These are phyloP conservation scores for Axea sp. DNA, from an alignment of 2,888 invertebrate genomes.

Conservation along the genomic window DNA sequence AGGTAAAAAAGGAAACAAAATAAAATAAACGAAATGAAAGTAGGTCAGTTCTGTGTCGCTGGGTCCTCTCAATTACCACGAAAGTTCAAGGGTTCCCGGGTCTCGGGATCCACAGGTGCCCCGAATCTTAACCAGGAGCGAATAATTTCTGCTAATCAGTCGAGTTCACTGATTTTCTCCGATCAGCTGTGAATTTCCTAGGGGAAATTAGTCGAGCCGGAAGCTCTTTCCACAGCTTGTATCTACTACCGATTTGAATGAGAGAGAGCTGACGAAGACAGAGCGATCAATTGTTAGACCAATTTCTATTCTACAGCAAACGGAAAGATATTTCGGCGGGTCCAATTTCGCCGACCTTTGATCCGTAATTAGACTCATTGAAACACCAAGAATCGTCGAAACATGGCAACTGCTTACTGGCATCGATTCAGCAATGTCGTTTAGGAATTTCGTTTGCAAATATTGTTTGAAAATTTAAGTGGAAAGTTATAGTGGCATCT, in stretches of 20 bases:
- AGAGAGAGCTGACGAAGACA: not conserved
- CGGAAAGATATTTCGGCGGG: conserved; percentile 2
- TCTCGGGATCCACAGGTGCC: conserved; percentile 66
- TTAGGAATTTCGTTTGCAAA: no score
- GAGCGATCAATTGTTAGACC: conserved; percentile 37
- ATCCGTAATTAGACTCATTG: conserved; percentile 46
- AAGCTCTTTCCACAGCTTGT: conserved; percentile 69
- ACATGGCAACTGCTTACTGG: conserved; percentile 32
- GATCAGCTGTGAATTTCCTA: conserved; percentile 74
- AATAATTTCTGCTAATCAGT: conserved; percentile 67
- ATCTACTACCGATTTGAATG: conserved; percentile 47
- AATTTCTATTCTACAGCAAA: conserved; percentile 22
- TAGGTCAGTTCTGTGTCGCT: conserved; percentile 22
- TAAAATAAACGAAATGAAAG: conserved; percentile 15
- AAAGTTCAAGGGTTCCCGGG: conserved; percentile 2
- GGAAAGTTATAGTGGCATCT: not conserved
- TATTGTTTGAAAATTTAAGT: no score
- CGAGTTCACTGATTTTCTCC: conserved; percentile 71
- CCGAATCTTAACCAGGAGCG: conserved; percentile 69
- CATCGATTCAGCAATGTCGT: conserved; percentile 15
- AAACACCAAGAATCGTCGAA: conserved; percentile 32
- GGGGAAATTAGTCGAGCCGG: conserved; percentile 74
- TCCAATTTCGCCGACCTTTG: conserved; percentile 22
- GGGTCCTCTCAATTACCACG: not conserved
- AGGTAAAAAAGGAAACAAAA: conserved; percentile 1